These are phyloP conservation scores for Laothoe populi DNA, from an alignment of 2,888 invertebrate species.

Conservation along the genomic window DNA sequence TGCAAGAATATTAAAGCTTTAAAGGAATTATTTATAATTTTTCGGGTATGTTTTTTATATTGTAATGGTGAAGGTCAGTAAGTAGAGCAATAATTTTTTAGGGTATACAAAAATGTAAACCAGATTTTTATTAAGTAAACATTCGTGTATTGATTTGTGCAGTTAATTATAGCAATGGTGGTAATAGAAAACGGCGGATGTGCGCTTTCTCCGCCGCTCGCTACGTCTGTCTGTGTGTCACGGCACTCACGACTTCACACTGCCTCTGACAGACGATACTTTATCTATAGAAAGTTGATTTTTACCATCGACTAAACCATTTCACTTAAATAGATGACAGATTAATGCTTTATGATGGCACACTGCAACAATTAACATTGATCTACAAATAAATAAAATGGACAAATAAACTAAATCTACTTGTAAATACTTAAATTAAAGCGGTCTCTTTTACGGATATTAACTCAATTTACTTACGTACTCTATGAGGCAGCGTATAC, in stretches of 20 bases:
- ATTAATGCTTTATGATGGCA: not conserved
- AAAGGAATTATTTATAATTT: too few relatives aligned
- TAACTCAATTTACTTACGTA: too few relatives aligned
- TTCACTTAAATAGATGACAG: not conserved
- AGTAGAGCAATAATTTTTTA: not conserved
- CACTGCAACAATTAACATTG: not conserved
- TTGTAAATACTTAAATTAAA: too few relatives aligned
- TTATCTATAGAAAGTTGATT: conserved; percentile 15
- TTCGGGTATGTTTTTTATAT: too few relatives aligned
- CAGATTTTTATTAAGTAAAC: not conserved
- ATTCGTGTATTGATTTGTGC: conserved; percentile 17
- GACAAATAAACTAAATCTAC: too few relatives aligned
- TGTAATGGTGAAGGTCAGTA: too few relatives aligned
- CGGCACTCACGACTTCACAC: not conserved
- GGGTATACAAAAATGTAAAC: not conserved
- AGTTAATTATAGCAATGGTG: conserved; percentile 26
- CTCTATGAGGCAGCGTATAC: too few relatives aligned
- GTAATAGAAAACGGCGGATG: conserved; percentile 28
- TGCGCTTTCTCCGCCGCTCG: conserved; percentile 31
- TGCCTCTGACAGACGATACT: conserved; percentile 9
- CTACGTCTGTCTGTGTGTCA: conserved; percentile 16
- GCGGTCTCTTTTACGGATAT: too few relatives aligned
- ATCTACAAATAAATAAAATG: not conserved
- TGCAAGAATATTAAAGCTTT: too few relatives aligned
- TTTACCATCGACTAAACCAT: conserved; percentile 5